A percentile compares a stretch with the other conserved stretches of the same genome.
Evolutionary conservation across 2,888 invertebrate genomes (phyloP).

Genomic region (Cordylochernes scorpioides): DNA sequence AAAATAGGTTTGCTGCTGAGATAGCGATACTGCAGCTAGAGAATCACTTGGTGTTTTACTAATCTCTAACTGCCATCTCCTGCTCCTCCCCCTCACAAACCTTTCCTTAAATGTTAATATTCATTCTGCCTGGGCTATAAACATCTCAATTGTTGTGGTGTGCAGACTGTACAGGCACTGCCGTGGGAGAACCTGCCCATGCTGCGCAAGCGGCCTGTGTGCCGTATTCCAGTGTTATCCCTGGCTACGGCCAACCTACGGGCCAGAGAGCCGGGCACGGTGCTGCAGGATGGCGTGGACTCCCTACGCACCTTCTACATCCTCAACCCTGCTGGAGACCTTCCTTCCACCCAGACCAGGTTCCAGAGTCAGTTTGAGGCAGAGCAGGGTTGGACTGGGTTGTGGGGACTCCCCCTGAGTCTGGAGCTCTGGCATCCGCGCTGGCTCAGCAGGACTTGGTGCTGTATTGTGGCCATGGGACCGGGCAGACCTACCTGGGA

Average conservation of each 20-base stretch:
- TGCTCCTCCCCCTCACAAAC: too few species aligned
- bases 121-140: too few species aligned
- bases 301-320: conserved; percentile 32
- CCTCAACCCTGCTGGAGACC: conserved; percentile 41
- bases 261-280: conserved; percentile 2
- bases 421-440: too few species aligned
- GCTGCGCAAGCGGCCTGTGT: conserved; percentile 36
- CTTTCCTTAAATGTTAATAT: too few species aligned
- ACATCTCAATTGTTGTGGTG: too few species aligned
- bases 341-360: conserved; percentile 35
- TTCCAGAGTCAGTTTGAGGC: conserved; percentile 19
- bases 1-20: too few species aligned
- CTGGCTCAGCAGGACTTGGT: too few species aligned
- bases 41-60: too few species aligned
- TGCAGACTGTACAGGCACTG: conserved; percentile 39
- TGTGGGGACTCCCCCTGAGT: too few species aligned
- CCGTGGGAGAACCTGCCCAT: conserved; percentile 50
- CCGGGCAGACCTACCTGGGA: conserved; percentile 32
- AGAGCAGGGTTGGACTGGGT: conserved; percentile 35
- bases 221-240: conserved; percentile 38
- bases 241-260: conserved; percentile 3
- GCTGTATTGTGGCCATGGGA: conserved; percentile 51
- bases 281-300: conserved; percentile 24
- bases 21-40: too few species aligned
- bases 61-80: too few species aligned